phyloP scores from a whole-genome alignment of 2,797 vertebrate species.

The Crypturellus tataupa region DNA sequence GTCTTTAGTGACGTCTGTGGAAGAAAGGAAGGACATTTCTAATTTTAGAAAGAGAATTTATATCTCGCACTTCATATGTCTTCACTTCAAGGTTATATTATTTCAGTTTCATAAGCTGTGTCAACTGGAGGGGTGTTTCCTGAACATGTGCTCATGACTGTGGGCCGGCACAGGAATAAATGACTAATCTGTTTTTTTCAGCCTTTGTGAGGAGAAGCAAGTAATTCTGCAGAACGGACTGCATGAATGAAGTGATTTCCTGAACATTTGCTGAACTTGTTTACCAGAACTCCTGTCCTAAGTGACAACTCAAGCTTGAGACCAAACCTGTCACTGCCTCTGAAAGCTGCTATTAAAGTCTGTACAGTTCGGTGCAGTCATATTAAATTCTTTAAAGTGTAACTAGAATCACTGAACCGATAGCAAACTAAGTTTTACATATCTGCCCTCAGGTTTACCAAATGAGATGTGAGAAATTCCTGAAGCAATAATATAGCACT shows the following conservation, averaged over 20 bases:
- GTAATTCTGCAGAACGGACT: not conserved
- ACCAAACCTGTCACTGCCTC: constrained; percentile 22
- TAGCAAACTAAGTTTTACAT: constrained; percentile 56
- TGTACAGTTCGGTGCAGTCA: constrained; percentile 27
- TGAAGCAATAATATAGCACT: constrained; percentile 33
- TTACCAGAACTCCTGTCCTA: constrained; percentile 36
- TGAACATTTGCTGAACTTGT: constrained; percentile 38
- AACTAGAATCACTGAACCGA: constrained; percentile 65
- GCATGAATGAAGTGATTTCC: constrained; percentile 28
- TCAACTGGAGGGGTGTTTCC: not conserved
- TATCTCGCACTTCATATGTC: not conserved
- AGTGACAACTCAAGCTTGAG: constrained; percentile 37
- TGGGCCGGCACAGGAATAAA: not conserved
- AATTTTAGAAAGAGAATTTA: not conserved
- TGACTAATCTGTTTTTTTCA: not conserved
- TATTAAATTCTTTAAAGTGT: constrained; percentile 55
- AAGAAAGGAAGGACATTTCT: not conserved
- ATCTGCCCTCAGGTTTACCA: constrained; percentile 28
- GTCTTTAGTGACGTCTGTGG: not conserved
- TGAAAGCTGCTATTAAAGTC: constrained; percentile 53
- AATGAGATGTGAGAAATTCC: constrained; percentile 11
- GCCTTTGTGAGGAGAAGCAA: constrained; percentile 4
- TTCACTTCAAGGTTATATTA: not conserved
- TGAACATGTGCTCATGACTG: fast-evolving
- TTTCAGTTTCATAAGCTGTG: not conserved